Evolutionary conservation across 2,797 vertebrate species (phyloP).

Genomic region (Sphenopsis melanotis): DNA sequence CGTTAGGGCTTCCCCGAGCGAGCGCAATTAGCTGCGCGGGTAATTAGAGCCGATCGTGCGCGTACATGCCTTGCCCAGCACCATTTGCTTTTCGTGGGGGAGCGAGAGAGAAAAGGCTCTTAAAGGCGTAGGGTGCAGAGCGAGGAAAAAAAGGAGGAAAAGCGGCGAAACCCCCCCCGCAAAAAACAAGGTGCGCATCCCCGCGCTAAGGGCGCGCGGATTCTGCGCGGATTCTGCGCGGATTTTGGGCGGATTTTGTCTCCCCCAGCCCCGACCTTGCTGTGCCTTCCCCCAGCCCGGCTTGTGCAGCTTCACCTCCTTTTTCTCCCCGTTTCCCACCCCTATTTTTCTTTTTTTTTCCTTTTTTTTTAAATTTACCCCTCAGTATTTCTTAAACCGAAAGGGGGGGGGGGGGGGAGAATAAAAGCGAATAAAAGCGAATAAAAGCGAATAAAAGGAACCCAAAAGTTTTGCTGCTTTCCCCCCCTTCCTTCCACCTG

Average conservation of each 20-base stretch:
- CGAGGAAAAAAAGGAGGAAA: not conserved
- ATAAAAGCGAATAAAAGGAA: no score
- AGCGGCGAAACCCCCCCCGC: no score
- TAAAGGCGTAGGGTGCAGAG: slow-evolving; percentile 34
- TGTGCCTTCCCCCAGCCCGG: slow-evolving; percentile 38
- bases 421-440: no score
- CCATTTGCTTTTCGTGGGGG: slow-evolving; percentile 25
- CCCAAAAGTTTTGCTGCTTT: not conserved
- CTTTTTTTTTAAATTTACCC: not conserved
- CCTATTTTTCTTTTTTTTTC: not conserved
- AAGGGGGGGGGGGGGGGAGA: not conserved
- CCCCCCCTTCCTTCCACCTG: slow-evolving; percentile 37
- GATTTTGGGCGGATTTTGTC: not conserved
- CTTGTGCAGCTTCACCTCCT: slow-evolving; percentile 40
- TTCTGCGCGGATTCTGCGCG: not conserved
- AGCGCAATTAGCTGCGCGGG: slow-evolving; percentile 43
- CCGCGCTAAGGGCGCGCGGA: not conserved
- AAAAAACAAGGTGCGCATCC: not conserved
- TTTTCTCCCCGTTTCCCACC: not conserved
- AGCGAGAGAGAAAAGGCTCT: not conserved
- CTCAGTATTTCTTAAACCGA: not conserved
- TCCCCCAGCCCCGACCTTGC: not conserved
- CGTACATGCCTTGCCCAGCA: slow-evolving; percentile 48
- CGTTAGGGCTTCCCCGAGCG: not conserved
- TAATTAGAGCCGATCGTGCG: slow-evolving; percentile 58